Evolutionary conservation across 2,113 vertebrate genomes (phyloP), one percentile per base, ranked within the genome.

Genomic region (Leuciscus idus): DNA sequence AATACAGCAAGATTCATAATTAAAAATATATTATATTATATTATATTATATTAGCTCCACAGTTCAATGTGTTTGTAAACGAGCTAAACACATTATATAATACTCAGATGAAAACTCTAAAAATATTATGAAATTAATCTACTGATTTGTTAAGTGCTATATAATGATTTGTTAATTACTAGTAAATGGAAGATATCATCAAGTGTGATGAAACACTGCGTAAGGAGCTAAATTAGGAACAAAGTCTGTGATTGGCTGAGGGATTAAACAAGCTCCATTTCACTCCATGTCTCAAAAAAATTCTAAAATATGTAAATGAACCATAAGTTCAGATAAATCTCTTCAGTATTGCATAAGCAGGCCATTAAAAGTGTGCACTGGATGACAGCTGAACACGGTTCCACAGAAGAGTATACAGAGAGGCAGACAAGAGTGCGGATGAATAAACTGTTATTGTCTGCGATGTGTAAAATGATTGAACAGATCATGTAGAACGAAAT

Each of bases 361-460:
- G 19, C 68, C 48, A 73, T 84, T 57, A 74, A 73, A 59, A 26
- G 66, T 39, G 48, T 73, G 6, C 48, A 36, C 10, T 52, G 12
- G 28, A 52, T 83, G 66, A 55, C 66, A 39, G 50, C 30, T 26
- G 66, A 83, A 73, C 64, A 73, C 6, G 1, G 30, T 19, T 73
- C 50, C 13, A 15, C 11, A 73, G 28, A 70, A 83, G 64, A 55
- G 66, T 36, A 68, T 33, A 33, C 64, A 33, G 64, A 23, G 11
- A 36, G 39, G 62, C 26, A n/a, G 26, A 30, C 26, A n/a, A 48
- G 43, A 66, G 9, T 11, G 23, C 33, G 68, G 66, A 57, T 84
- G 82, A 84, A 57, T 19, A 52, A 59, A 84, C 62, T 74, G 82
- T 72, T 84, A 59, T 84, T 84, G 82, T 74, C 50, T 19, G 33